phyloP scores from a whole-genome alignment of 1,140 invertebrate genomes.

The Ceratoteleas bidentatus region DNA sequence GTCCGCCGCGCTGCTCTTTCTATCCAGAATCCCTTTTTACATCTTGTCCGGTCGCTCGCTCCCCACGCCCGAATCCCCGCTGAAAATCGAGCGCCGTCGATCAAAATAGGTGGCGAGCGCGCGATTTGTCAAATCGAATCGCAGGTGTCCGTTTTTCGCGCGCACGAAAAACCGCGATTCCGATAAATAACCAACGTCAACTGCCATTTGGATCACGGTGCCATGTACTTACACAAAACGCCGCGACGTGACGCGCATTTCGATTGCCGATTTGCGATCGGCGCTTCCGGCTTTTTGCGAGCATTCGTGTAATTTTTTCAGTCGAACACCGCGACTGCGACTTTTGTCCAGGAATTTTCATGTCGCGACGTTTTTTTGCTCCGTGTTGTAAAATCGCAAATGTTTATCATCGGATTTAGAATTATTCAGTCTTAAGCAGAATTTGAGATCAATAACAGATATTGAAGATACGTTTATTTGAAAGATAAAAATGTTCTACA shows the following conservation, averaged over 20 bases:
- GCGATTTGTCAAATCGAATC: slow-evolving; percentile 45
- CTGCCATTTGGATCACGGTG: slow-evolving; percentile 58
- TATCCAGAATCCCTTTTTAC: slow-evolving; percentile 33
- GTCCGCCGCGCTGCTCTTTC: slow-evolving; percentile 30
- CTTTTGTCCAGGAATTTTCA: too few relatives aligned
- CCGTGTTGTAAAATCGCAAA: too few relatives aligned
- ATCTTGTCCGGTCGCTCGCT: slow-evolving; percentile 27
- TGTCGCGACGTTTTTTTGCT: too few relatives aligned
- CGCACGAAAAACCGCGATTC: slow-evolving; percentile 34
- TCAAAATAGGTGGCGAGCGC: slow-evolving; percentile 41
- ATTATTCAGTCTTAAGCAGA: too few relatives aligned
- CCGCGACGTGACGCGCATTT: slow-evolving; percentile 75
- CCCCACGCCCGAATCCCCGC: slow-evolving; percentile 23
- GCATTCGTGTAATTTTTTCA: too few relatives aligned
- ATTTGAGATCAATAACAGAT: too few relatives aligned
- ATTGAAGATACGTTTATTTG: too few relatives aligned
- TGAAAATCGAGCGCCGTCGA: slow-evolving; percentile 14
- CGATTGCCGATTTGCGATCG: slow-evolving; percentile 66
- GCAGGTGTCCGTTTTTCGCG: slow-evolving; percentile 20
- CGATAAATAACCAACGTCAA: slow-evolving; percentile 50
- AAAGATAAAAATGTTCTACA: too few relatives aligned
- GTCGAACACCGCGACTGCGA: too few relatives aligned
- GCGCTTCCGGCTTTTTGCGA: slow-evolving; percentile 38
- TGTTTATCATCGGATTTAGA: too few relatives aligned
- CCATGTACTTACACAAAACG: slow-evolving; percentile 75